These are phyloP conservation scores for Psilopsiagon aymara DNA, from an alignment of 2,113 vertebrate genomes.

Conservation along the genomic window DNA sequence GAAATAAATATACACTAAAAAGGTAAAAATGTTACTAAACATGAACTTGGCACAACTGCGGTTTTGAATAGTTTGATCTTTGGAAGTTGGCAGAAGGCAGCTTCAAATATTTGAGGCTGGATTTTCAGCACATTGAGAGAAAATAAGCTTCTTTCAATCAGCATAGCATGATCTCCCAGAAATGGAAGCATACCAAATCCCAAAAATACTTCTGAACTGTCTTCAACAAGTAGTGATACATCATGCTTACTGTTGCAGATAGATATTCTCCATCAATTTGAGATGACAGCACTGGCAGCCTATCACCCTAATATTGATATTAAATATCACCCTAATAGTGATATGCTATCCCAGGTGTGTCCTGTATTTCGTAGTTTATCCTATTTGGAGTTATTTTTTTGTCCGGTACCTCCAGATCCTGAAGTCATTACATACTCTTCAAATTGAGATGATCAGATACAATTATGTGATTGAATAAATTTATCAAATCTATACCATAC, in stretches of 20 bases:
- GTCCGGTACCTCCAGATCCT: neutral
- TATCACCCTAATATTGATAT: neutral
- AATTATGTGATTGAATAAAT: neutral
- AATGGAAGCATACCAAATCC: neutral
- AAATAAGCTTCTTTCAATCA: neutral
- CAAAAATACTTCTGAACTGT: neutral
- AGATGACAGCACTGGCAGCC: neutral
- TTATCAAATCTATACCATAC: neutral
- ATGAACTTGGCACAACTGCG: neutral
- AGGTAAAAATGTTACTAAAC: neutral
- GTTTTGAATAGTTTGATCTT: neutral
- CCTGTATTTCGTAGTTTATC: neutral
- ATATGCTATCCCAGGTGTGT: neutral
- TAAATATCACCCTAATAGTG: neutral
- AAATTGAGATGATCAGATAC: neutral
- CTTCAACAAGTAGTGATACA: neutral
- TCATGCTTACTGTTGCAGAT: neutral
- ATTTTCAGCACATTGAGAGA: neutral
- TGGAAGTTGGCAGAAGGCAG: neutral
- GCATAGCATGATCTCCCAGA: neutral
- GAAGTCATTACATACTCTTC: neutral
- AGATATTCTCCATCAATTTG: neutral
- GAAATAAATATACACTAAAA: neutral
- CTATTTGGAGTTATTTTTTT: neutral
- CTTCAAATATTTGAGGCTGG: neutral